Conservation (phyloP, 1,140 invertebrate genomes). For the Himalopsyche phryganea region DNA sequence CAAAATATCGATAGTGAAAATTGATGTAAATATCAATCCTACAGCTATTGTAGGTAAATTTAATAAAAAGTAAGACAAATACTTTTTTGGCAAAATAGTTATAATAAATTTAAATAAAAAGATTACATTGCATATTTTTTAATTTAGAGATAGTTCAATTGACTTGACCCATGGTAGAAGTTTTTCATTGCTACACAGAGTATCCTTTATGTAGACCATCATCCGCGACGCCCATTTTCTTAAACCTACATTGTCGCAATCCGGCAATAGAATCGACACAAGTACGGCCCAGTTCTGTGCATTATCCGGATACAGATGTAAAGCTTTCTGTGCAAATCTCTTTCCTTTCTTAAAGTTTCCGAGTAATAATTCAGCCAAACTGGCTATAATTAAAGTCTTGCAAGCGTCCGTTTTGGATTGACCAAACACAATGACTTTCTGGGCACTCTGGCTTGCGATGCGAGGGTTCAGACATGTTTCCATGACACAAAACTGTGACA, state of each 20-base stretch:
- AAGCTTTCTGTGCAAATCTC: conserved; percentile 23
- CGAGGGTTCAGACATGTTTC: not conserved
- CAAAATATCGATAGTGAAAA: too few species aligned
- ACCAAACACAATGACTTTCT: conserved; percentile 11
- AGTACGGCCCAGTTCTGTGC: conserved; percentile 25
- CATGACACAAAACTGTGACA: conserved; percentile 17
- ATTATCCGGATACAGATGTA: conserved; percentile 17
- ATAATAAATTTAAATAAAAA: too few species aligned
- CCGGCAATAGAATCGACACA: conserved; percentile 3
- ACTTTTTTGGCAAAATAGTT: too few species aligned
- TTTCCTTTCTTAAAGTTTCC: conserved; percentile 17
- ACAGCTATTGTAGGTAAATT: too few species aligned
- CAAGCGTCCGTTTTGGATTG: conserved; percentile 1
- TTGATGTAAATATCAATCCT: too few species aligned
- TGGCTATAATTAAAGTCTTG: conserved; percentile 13
- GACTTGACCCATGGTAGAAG: conserved; percentile 8
- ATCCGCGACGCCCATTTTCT: conserved; percentile 1
- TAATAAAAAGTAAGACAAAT: too few species aligned
- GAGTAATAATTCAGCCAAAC: conserved; percentile 19
- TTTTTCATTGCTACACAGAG: not conserved
- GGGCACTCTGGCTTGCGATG: conserved; percentile 9
- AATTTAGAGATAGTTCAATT: not conserved
- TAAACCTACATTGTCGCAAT: not conserved
- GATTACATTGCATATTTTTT: too few species aligned
- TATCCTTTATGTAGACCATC: conserved; percentile 3